Evolutionary conservation across 2,797 vertebrate species (phyloP), one percentile per base, ranked within the genome.

Genomic region (Poeciliopsis turneri): DNA sequence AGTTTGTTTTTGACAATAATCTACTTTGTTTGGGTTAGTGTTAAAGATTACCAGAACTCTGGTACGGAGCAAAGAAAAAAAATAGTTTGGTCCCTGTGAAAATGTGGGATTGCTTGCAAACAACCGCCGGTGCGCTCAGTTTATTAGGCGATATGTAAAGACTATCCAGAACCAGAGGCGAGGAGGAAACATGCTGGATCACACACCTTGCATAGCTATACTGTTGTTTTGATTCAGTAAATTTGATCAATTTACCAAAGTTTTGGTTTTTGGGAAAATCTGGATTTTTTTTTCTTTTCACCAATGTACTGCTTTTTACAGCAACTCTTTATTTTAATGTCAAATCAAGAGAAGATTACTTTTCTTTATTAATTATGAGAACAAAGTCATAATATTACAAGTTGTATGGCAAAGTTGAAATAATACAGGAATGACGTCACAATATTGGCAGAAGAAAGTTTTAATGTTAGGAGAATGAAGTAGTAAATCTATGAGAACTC

Each of bases 31-130:
- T 69, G 66, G 39, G 39, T n/a, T 16, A 41, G 66, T 45, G 66
- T 69, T 39, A 69, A 69, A n/a, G 66, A 41, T 69, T 43, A 41
- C 36, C 66, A 13, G 36, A 66, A 41, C 36, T 66, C 64, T 41
- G 20, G 64, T 57, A 23, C 7, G 20, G 20, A 68, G 18, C 36
- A 39, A 23, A 39, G 64, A 41, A 68, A 39, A 23, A 20, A 47
- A n/a, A n/a, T 7, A 30, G 4, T 28, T 59, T 59, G 57, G 28
- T 16, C 28, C 28, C 13, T 28, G 10, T 28, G n/a, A 59, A 59
- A 59, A 59, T 59, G n/a, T 59, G 55, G n/a, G 55, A n/a, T 28
- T 28, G 25, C 57, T 59, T 59, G 57, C 57, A 59, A 55, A 55
- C 13, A 30, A 59, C 1, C 2, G 28, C 57, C 30, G 25, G 10